Percentiles rank a stretch among this genome's conserved stretches.
These are phyloP conservation scores for Trichomycterus rosablanca DNA, from an alignment of 2,113 vertebrate species.

Conservation along the genomic window DNA sequence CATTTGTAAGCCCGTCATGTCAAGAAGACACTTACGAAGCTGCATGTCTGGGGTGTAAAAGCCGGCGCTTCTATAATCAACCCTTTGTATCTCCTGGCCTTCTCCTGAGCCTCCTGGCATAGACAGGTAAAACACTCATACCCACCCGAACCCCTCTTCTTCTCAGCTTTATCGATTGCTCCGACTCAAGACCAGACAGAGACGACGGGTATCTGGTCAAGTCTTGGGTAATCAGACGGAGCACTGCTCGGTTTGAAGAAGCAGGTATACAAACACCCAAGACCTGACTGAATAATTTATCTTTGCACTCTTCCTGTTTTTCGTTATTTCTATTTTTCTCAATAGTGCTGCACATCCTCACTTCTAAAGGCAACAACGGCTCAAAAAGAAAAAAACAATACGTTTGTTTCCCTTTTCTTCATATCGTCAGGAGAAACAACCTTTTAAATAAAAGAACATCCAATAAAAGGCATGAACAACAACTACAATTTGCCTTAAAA, in stretches of 20 bases:
- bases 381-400: slow-evolving; percentile 50
- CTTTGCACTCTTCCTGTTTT: slow-evolving; percentile 61
- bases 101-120: slow-evolving; percentile 51
- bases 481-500: slow-evolving; percentile 20
- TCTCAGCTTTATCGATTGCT: slow-evolving; percentile 47
- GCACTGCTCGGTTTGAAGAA: slow-evolving; percentile 58
- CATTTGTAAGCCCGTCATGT: slow-evolving; percentile 41
- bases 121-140: slow-evolving; percentile 42
- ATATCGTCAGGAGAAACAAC: too few relatives aligned
- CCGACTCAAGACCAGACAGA: slow-evolving; percentile 39
- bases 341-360: slow-evolving; percentile 53
- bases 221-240: slow-evolving; percentile 62
- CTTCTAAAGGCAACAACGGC: slow-evolving; percentile 53
- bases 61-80: slow-evolving; percentile 6
- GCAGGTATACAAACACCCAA: slow-evolving; percentile 53
- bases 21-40: slow-evolving; percentile 24
- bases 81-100: not conserved
- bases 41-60: slow-evolving; percentile 16
- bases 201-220: slow-evolving; percentile 54
- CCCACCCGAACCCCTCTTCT: slow-evolving; percentile 50
- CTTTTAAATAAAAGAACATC: slow-evolving; percentile 51
- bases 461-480: not conserved
- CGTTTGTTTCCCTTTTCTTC: too few relatives aligned
- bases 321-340: slow-evolving; percentile 68
- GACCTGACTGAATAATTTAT: slow-evolving; percentile 67